These are phyloP conservation scores for Prenolepis imparis DNA, from an alignment of 2,888 invertebrate genomes.

Conservation along the genomic window DNA sequence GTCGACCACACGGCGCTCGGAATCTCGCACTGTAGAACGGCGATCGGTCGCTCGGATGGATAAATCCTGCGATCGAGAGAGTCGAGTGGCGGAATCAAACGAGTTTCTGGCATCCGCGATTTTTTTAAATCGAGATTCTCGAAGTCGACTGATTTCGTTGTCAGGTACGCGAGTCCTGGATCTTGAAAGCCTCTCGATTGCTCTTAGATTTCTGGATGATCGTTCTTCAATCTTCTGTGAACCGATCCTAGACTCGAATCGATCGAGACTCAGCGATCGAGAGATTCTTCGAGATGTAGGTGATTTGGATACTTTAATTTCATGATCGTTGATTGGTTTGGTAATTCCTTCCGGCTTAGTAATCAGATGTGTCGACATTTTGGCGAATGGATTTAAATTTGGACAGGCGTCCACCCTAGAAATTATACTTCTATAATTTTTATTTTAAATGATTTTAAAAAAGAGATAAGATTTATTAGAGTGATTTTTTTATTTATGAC, in stretches of 20 bases:
- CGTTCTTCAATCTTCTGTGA: conserved; percentile 6
- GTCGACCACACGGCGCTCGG: conserved; percentile 36
- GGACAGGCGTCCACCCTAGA: conserved; percentile 82
- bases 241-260: neutral
- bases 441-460: neutral
- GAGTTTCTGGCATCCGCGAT: conserved; percentile 26
- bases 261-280: conserved; percentile 58
- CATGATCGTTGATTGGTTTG: neutral
- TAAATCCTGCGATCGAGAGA: conserved; percentile 44
- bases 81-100: conserved; percentile 38
- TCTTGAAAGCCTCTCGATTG: conserved; percentile 41
- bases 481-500: neutral
- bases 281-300: conserved; percentile 19
- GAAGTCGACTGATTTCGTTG: neutral
- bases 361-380: conserved; percentile 40
- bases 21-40: conserved; percentile 39
- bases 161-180: conserved; percentile 6
- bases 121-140: conserved; percentile 38
- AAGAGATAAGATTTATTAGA: neutral
- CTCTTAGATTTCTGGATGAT: neutral
- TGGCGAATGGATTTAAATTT: conserved; percentile 72
- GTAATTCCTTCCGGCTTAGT: conserved; percentile 10
- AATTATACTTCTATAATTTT: conserved; percentile 15
- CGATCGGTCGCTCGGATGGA: conserved; percentile 25
- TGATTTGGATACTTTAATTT: neutral